Evolutionary conservation across 2,113 vertebrate species (phyloP).

Genomic region (Neolamprologus fasciatus): DNA sequence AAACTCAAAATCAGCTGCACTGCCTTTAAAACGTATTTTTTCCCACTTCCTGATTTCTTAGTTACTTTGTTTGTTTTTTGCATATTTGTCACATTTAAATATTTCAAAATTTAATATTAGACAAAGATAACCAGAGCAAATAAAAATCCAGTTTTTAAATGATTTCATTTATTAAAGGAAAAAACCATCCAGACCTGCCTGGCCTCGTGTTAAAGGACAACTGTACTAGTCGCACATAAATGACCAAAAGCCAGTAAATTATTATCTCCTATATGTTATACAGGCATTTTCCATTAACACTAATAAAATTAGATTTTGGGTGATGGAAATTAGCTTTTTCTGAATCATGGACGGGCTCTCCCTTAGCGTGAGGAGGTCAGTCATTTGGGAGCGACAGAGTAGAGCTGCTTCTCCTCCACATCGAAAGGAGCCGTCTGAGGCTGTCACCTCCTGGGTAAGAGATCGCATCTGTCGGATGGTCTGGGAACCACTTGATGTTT

Average conservation of each 20-base stretch:
- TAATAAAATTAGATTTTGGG: neutral
- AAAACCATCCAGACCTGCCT: neutral
- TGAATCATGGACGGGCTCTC: neutral
- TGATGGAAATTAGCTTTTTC: neutral
- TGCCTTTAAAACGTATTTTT: neutral
- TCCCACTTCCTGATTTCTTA: neutral
- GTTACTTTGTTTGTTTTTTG: neutral
- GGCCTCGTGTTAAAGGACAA: neutral
- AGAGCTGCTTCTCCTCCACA: neutral
- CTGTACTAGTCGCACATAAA: neutral
- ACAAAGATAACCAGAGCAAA: neutral
- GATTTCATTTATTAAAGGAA: neutral
- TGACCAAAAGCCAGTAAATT: neutral
- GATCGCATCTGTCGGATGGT: accelerated
- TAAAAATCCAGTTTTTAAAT: neutral
- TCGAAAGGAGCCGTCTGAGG: neutral
- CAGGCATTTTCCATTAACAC: neutral
- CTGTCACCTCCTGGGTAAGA: neutral
- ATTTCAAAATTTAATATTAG: neutral
- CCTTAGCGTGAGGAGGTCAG: neutral
- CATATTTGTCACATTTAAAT: neutral
- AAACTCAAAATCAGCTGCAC: neutral
- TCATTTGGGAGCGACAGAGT: neutral
- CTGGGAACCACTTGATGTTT: neutral
- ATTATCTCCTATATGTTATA: neutral